Base-by-base conservation (phyloP, 2,797 vertebrate species). In the Sebastes nivosus region DNA sequence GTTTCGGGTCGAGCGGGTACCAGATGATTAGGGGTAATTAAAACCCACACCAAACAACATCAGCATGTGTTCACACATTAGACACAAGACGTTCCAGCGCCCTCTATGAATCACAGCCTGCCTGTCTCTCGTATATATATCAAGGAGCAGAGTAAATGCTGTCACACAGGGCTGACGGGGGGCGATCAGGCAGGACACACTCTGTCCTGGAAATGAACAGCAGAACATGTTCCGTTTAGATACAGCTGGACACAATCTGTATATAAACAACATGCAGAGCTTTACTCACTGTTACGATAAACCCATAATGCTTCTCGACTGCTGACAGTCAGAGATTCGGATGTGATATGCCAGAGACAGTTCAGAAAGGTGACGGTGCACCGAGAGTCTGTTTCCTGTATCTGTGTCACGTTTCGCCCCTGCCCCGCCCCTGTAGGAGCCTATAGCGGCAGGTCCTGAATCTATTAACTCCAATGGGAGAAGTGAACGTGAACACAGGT, bases 21-120 rank as follows among this genome's bases (percentile, higher is more conserved):
- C 84, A 82, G 72, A 88, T 87, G 85, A 93, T 92, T 87, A 88
- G 27, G 75, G 72, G 71, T 89, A 91, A 92, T 92, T 93, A 91
- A 90, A 92, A 75, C 24, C 78, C 74, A 75, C 61, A 67, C 11
- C 74, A 91, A 86, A 90, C 90, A 78, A 82, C 81, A 85, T 89
- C 68, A 75, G 81, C 71, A 61, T 81, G 84, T 82, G 80, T 86
- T 91, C 78, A 74, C 84, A 82, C 82, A 87, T 90, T 79, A 88
- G 78, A 91, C 82, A 77, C 71, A 72, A 67, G 52, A 75, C 30
- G 12, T 59, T 77, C 38, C 63, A 79, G 52, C 5, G 67, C 29
- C 64, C 64, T 77, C 64, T 13, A 38, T 83, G 77, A 85, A 79
- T 84, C 81, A 84, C 79, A 78, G 76, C 78, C 61, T 11, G 66